Evolutionary conservation across 2,797 vertebrate genomes (phyloP).

Genomic region (Okamejei kenojei): DNA sequence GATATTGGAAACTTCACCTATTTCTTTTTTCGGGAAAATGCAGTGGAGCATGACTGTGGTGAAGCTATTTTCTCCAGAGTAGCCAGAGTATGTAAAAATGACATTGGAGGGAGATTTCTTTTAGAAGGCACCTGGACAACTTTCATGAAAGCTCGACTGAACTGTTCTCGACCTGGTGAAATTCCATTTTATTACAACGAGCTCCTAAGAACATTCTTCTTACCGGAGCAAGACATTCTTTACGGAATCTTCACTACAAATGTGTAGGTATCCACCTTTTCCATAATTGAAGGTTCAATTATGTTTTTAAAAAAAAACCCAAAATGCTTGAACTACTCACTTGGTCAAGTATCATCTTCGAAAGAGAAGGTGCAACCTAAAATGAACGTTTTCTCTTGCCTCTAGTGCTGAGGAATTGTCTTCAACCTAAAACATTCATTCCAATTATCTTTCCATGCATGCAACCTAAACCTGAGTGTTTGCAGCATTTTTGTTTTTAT

Average conservation of each 20-base stretch:
- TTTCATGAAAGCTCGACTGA: conserved; percentile 92
- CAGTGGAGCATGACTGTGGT: conserved; percentile 90
- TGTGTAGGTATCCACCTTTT: conserved; percentile 66
- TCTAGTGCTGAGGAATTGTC: no score
- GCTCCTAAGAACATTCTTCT: conserved; percentile 87
- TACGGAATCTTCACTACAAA: conserved; percentile 97
- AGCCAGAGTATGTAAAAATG: conserved; percentile 88
- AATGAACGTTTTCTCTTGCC: no score
- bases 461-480: no score
- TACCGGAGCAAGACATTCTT: conserved; percentile 86
- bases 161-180: conserved; percentile 89
- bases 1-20: conserved; percentile 93
- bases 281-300: not conserved
- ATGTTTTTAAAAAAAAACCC: no score
- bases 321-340: no score
- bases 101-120: conserved; percentile 88
- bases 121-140: conserved; percentile 97
- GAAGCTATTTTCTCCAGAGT: conserved; percentile 86
- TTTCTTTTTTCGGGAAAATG: conserved; percentile 95
- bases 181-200: conserved; percentile 94
- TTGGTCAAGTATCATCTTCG: no score
- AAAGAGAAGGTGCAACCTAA: no score
- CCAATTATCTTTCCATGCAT: no score
- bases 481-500: no score
- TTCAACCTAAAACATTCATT: no score